phyloP scores from a whole-genome alignment of 2,113 vertebrate genomes.

The Aplodontia rufa region DNA sequence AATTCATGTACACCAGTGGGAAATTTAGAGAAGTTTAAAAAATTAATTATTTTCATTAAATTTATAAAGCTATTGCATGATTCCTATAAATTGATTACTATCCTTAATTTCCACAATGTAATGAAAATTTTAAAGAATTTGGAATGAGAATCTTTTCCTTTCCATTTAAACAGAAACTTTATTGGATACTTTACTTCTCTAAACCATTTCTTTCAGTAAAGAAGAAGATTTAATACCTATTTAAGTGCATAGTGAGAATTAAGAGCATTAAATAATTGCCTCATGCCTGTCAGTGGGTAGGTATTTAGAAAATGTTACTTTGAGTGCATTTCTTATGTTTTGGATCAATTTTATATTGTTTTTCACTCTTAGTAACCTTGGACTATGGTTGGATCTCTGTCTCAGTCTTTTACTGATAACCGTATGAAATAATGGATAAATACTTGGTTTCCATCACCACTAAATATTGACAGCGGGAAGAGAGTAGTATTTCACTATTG shows the following conservation, averaged over 20 bases:
- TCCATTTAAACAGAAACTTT: neutral
- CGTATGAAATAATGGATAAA: neutral
- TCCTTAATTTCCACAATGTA: neutral
- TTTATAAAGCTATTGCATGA: neutral
- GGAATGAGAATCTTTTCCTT: neutral
- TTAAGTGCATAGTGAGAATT: neutral
- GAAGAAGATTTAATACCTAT: neutral
- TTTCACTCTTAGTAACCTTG: neutral
- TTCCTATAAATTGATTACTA: neutral
- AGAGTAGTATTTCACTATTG: neutral
- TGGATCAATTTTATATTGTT: neutral
- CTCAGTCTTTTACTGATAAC: neutral
- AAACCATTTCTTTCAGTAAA: neutral
- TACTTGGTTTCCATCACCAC: neutral
- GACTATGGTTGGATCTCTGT: neutral
- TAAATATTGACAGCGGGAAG: neutral
- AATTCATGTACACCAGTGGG: neutral
- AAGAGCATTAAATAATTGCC: neutral
- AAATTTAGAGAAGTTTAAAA: neutral
- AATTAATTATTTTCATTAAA: neutral
- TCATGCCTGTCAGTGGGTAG: neutral
- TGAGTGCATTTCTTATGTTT: too few species aligned
- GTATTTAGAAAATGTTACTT: neutral
- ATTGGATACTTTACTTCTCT: neutral
- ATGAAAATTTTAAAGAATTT: neutral